These are phyloP conservation scores for Caenorhabditis panamensis DNA, from an alignment of 2,888 invertebrate species.

Conservation along the genomic window DNA sequence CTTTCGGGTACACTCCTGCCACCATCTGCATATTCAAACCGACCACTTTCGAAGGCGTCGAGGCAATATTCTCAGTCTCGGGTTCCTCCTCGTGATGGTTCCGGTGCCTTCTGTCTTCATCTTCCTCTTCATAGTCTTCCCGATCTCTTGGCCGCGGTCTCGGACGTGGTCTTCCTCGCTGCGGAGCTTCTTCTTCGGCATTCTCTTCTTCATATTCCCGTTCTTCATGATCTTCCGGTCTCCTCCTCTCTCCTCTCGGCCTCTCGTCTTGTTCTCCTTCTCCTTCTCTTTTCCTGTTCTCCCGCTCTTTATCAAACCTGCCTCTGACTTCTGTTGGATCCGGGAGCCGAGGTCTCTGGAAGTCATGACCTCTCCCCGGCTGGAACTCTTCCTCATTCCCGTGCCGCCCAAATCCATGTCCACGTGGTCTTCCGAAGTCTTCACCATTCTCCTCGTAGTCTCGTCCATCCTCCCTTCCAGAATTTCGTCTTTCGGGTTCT, in stretches of 20 bases:
- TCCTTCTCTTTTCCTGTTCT: slow-evolving; percentile 15
- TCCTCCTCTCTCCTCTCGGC: slow-evolving; percentile 11
- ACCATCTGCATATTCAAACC: slow-evolving; percentile 73
- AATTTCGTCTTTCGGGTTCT: slow-evolving; percentile 51
- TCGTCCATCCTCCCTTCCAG: slow-evolving; percentile 60
- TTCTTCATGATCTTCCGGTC: slow-evolving; percentile 12
- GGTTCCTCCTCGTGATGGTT: slow-evolving; percentile 22
- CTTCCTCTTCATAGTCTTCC: slow-evolving; percentile 25
- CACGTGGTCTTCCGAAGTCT: slow-evolving; percentile 31
- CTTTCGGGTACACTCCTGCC: slow-evolving; percentile 65
- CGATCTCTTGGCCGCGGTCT: slow-evolving; percentile 8
- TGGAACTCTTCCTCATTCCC: slow-evolving; percentile 30
- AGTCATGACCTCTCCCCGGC: slow-evolving; percentile 16
- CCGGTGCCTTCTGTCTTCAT: slow-evolving; percentile 26
- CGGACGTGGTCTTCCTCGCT: background rate
- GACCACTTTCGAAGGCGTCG: slow-evolving; percentile 64
- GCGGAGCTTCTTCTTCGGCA: slow-evolving; percentile 19
- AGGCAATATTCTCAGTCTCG: slow-evolving; percentile 47
- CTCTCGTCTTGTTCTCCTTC: slow-evolving; percentile 21
- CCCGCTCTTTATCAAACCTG: slow-evolving; percentile 51
- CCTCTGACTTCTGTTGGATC: slow-evolving; percentile 42
- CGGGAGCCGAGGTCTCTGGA: slow-evolving; percentile 39
- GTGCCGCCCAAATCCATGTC: slow-evolving; percentile 33
- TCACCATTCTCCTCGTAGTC: slow-evolving; percentile 61
- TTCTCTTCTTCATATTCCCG: slow-evolving; percentile 18